Evolutionary conservation across 2,797 vertebrate species (phyloP), one percentile per base, ranked within the genome.

Genomic region (Menidia menidia): DNA sequence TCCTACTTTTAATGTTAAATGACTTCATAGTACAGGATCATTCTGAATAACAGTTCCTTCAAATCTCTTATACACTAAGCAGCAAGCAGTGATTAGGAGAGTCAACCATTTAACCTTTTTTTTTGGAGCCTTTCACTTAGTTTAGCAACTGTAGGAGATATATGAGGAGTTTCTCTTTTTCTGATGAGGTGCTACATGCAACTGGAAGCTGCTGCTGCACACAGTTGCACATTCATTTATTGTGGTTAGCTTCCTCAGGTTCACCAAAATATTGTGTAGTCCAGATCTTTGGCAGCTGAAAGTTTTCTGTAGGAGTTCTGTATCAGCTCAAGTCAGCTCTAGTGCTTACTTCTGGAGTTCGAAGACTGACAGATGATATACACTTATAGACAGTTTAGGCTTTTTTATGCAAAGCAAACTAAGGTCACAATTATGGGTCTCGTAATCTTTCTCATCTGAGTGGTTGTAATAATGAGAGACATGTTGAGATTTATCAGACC

Each of bases 21-120:
- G 39, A 41, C 31, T 58, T 45, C 9, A 60, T 16, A 72, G 41
- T 39, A 45, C 13, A 60, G 11, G 0, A 60, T 15, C 16, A 44
- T 63, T 41, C n/a, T 51, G 16, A 33, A 6, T 60, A 31, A 57
- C 7, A 71, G 73, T 74, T 61, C 67, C 72, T 87, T 54, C 57
- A 56, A 64, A 56, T 60, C 65, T 59, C 67, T 75, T 78, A 84
- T 72, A 76, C 83, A 78, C 64, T 62, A 81, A 84, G 67, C 68
- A 61, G 71, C 84, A 82, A 82, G 68, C 62, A 61, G 66, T 53
- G 73, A 84, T 83, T 81, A 82, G 71, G 55, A 71, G 69, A 81
- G 68, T 18, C 79, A 75, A 71, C 77, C 71, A 74, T 87, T 89
- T 87, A 76, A 90, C 80, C 78, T 77, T 35, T 72, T 63, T 72